Evolutionary conservation across 2,888 invertebrate species (phyloP).

Genomic region (Drosophila vallismaia): DNA sequence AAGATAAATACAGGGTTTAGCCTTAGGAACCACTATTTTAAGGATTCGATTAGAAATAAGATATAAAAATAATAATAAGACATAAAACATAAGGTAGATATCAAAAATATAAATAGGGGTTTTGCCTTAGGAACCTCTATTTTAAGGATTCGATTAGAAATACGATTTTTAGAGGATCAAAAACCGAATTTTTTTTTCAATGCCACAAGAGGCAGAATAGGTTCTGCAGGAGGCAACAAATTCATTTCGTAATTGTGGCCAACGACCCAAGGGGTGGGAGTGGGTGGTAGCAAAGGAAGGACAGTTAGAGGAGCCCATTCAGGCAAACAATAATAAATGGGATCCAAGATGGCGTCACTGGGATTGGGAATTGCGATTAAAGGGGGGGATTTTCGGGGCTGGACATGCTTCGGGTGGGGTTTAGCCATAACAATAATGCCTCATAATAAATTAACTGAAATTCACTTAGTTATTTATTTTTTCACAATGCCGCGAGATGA

Average conservation of each 20-base stretch:
- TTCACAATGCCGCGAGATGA: conserved; percentile 58
- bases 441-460: conserved; percentile 83
- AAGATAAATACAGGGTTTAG: too few relatives aligned
- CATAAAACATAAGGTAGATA: too few relatives aligned
- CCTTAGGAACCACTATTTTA: neutral
- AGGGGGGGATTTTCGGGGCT: neutral
- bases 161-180: neutral
- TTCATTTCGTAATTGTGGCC: conserved; percentile 82
- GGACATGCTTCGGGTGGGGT: conserved; percentile 11
- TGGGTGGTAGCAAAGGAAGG: conserved; percentile 10
- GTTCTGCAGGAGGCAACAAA: conserved; percentile 62
- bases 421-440: conserved; percentile 81
- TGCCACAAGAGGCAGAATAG: conserved; percentile 31
- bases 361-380: conserved; percentile 34
- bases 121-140: too few relatives aligned
- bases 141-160: too few relatives aligned
- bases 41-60: neutral
- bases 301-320: conserved; percentile 38
- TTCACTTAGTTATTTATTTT: conserved; percentile 75
- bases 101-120: too few relatives aligned
- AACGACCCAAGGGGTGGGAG: conserved; percentile 64
- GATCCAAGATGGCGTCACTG: conserved; percentile 44
- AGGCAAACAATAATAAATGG: conserved; percentile 46
- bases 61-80: too few relatives aligned
- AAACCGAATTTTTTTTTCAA: neutral